Conservation (phyloP, 1,140 invertebrate species). For the Orussus abietinus region DNA sequence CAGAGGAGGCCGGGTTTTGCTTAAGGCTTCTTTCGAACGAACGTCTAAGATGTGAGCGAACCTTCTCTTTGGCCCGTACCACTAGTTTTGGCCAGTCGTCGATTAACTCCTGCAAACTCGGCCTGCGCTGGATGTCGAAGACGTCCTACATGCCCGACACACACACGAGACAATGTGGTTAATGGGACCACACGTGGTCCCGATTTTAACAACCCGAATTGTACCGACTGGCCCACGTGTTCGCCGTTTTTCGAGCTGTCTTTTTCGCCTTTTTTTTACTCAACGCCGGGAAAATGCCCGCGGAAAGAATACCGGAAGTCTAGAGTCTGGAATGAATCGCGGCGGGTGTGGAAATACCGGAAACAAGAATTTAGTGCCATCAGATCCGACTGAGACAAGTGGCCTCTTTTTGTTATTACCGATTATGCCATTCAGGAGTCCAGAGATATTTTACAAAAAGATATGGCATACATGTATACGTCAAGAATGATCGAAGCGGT, state of each 20-base stretch:
- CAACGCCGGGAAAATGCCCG: no score
- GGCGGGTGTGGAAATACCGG: no score
- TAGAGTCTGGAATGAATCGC: no score
- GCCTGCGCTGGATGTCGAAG: slow-evolving; percentile 62
- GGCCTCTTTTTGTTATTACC: no score
- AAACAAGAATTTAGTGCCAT: no score
- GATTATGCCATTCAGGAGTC: no score
- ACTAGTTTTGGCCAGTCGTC: slow-evolving; percentile 62
- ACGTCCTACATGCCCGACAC: slow-evolving; percentile 56
- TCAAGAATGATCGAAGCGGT: no score
- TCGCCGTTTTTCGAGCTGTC: no score
- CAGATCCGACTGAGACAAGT: no score
- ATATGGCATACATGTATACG: no score
- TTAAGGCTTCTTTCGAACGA: background rate
- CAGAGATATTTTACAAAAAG: no score
- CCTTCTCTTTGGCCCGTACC: slow-evolving; percentile 60
- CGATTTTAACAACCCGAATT: slow-evolving; percentile 12
- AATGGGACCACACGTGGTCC: slow-evolving; percentile 19
- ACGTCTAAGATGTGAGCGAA: slow-evolving; percentile 47
- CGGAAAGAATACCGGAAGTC: no score
- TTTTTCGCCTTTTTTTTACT: background rate
- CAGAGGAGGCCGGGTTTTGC: background rate
- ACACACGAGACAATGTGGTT: slow-evolving; percentile 36
- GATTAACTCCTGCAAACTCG: slow-evolving; percentile 61
- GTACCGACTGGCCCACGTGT: slow-evolving; percentile 3